Evolutionary conservation across 2,113 vertebrate genomes (phyloP).

Genomic region (Eretmochelys imbricata): DNA sequence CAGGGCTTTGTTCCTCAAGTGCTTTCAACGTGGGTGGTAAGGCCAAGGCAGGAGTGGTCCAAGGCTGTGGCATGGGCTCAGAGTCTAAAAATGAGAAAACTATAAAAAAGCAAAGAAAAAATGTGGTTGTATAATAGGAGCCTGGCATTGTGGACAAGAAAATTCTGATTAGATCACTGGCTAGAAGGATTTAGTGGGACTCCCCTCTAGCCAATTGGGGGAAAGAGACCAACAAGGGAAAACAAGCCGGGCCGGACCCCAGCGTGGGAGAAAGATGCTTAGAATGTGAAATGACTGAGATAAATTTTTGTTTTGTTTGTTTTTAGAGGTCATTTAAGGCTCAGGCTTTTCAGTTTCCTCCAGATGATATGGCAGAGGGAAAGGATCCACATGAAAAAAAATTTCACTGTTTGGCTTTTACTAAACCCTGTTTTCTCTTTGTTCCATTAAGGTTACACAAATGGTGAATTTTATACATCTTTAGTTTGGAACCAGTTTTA

Average conservation of each 20-base stretch:
- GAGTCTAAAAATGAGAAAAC: conserved; percentile 18
- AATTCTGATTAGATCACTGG: not conserved
- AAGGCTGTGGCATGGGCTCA: conserved; percentile 1
- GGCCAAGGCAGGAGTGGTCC: conserved; percentile 45
- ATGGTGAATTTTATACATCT: rapidly evolving
- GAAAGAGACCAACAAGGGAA: not conserved
- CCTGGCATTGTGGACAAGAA: conserved; percentile 28
- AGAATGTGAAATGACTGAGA: not conserved
- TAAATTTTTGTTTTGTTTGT: not conserved
- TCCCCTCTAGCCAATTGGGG: rapidly evolving
- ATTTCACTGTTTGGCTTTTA: not conserved
- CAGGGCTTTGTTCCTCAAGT: conserved; percentile 54
- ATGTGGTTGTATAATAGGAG: conserved; percentile 41
- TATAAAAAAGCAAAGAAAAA: conserved; percentile 48
- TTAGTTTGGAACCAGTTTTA: not conserved
- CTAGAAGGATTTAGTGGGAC: rapidly evolving
- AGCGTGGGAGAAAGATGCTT: not conserved
- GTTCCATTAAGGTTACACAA: not conserved
- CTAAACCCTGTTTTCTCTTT: not conserved
- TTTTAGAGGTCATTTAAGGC: not conserved
- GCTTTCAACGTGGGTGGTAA: conserved; percentile 63
- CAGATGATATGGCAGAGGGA: not conserved
- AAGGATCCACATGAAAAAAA: not conserved
- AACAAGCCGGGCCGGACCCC: not conserved
- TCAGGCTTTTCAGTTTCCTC: not conserved